Percentiles rank a stretch among this genome's conserved stretches.
phyloP scores from a whole-genome alignment of 2,888 invertebrate genomes.

The Hydrotaea diabolus region DNA sequence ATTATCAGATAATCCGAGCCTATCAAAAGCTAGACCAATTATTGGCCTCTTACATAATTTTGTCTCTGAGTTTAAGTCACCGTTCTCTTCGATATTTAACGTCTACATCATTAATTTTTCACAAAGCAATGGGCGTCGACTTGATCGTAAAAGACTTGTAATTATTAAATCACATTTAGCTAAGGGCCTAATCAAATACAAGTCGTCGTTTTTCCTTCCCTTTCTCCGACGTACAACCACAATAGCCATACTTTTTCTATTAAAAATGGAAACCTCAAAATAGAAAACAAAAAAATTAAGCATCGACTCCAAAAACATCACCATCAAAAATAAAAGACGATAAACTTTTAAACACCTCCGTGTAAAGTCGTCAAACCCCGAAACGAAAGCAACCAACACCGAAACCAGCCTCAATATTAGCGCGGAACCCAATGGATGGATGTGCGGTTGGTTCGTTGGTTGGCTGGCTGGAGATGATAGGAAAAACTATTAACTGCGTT shows the following conservation, averaged over 20 bases:
- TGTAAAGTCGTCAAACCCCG: constrained; percentile 36
- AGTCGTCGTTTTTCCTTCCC: not conserved
- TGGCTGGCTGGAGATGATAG: constrained; percentile 13
- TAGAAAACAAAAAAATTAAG: constrained; percentile 25
- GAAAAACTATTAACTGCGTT: constrained; percentile 60
- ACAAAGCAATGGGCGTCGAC: constrained; percentile 49
- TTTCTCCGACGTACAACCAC: constrained; percentile 9
- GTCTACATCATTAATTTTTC: constrained; percentile 4
- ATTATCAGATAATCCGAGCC: no score
- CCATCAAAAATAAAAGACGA: constrained; percentile 41
- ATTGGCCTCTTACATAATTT: no score
- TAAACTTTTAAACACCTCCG: constrained; percentile 61
- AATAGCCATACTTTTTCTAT: constrained; percentile 46
- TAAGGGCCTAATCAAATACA: constrained; percentile 42
- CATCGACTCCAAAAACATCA: constrained; percentile 37
- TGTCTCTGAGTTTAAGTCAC: no score
- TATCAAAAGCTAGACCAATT: no score
- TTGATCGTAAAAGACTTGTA: constrained; percentile 54
- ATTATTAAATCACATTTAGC: constrained; percentile 62
- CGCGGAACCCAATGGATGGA: constrained; percentile 13
- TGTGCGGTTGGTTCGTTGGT: not conserved
- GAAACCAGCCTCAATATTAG: not conserved
- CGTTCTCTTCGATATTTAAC: not conserved
- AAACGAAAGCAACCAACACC: constrained; percentile 17
- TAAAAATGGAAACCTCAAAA: constrained; percentile 36